Percentiles rank a stretch among this genome's conserved stretches.
These are phyloP conservation scores for Hirudo medicinalis DNA, from an alignment of 1,140 invertebrate species.

Conservation along the genomic window DNA sequence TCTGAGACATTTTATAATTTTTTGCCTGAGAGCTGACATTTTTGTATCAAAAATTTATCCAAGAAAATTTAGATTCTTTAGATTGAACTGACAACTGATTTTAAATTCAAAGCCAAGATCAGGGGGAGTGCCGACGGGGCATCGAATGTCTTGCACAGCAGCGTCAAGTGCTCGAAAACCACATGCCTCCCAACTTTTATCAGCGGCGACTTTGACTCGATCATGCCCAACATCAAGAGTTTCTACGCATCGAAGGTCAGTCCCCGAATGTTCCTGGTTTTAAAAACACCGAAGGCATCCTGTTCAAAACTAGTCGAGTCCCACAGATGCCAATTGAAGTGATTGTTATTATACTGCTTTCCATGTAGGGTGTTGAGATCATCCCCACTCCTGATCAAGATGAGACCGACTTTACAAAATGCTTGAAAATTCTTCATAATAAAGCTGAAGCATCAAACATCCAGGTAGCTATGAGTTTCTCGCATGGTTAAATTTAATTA, in stretches of 20 bases:
- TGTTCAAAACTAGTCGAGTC: neutral
- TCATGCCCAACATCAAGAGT: neutral
- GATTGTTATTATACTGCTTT: neutral
- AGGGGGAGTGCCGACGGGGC: neutral
- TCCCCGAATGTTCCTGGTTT: neutral
- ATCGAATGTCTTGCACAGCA: neutral
- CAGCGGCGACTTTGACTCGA: constrained; percentile 5
- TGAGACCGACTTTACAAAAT: constrained; percentile 4
- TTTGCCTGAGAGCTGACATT: no score
- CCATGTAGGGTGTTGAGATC: neutral
- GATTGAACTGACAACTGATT: neutral
- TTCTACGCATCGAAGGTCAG: neutral
- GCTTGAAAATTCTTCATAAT: neutral
- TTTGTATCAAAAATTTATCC: neutral
- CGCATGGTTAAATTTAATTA: neutral
- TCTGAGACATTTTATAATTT: no score
- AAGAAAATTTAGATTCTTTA: neutral
- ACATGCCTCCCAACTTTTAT: neutral
- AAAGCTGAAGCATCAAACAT: neutral
- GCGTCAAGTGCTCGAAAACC: neutral
- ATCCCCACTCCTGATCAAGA: neutral
- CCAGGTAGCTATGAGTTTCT: neutral
- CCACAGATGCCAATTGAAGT: neutral
- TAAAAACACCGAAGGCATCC: neutral
- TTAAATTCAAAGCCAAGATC: neutral